Evolutionary conservation across 1,140 invertebrate genomes (phyloP), one percentile per base, ranked within the genome.

Genomic region (Brachionus manjavacas): DNA sequence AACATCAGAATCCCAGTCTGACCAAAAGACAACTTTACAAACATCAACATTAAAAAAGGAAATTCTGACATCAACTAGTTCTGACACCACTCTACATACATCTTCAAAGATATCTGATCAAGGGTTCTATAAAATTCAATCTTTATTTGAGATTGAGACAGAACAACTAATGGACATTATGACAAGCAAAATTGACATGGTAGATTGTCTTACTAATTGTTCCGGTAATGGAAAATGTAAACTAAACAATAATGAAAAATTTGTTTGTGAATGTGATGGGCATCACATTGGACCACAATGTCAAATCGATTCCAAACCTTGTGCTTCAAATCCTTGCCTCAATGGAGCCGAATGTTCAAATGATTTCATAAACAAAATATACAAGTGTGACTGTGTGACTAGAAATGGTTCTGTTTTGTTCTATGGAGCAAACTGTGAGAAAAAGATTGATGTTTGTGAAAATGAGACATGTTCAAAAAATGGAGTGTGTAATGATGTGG

Each of bases 381-480:
- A 72, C 70, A 72, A 39, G 9, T 72, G 70, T 72, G 23, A 72
- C 1, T 72, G 70, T 23, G 23, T 39, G 35, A 39, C 35, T 16
- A 41, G 9, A 39, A 39, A 72, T 46, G 23, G 23, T 39, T 60
- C 52, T 16, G 16, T 60, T 6, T 60, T 60, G 16, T 72, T 39
- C 16, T 72, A 41, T 72, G 76, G 76, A 52, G 4, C 4, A 1
- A 52, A 52, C 55, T 80, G 76, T 64, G 23, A 80, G 43, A 28
- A 14, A 39, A 64, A 80, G 23, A 39, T 52, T 16, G 43, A 80
- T 55, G 20, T 80, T 28, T 80, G 76, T 16, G 11, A n/a, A 35
- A 64, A 64, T 35, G 76, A 60, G 28, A 80, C 76, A 16, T 80
- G 76, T 39, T 80, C 76, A 9, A 16, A 23, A n/a, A 55, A 80